Evolutionary conservation across 2,113 vertebrate species (phyloP).

Genomic region (Danionella cerebrum): DNA sequence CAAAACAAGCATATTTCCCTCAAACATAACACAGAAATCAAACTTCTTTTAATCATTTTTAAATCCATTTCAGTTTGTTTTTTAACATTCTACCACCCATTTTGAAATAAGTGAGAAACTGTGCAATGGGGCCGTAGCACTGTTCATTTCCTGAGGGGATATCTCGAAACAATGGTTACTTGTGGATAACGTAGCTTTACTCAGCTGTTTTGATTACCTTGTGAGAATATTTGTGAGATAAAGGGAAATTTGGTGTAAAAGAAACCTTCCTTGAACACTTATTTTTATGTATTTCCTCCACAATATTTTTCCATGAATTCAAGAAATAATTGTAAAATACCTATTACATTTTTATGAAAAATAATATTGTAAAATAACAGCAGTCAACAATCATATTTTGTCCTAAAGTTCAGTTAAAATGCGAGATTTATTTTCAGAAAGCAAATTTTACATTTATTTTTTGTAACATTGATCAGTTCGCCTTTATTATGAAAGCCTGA

Average conservation of each 20-base stretch:
- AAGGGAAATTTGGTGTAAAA: slow-evolving; percentile 42
- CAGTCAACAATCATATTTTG: neutral
- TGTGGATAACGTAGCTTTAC: slow-evolving; percentile 50
- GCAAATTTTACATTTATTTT: neutral
- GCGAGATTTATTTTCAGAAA: neutral
- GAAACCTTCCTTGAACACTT: no score
- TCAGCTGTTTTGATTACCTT: slow-evolving; percentile 48
- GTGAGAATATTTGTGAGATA: slow-evolving; percentile 29
- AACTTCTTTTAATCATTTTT: neutral
- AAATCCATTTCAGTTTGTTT: neutral
- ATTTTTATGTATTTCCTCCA: slow-evolving; percentile 5
- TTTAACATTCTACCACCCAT: slow-evolving; percentile 25
- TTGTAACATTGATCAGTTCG: neutral
- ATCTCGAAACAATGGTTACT: slow-evolving; percentile 50
- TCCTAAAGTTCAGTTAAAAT: neutral
- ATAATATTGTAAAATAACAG: no score
- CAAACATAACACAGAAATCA: slow-evolving; percentile 34
- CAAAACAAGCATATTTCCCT: slow-evolving; percentile 40
- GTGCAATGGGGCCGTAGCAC: slow-evolving; percentile 44
- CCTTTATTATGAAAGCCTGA: neutral
- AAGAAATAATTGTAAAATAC: neutral
- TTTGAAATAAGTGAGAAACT: slow-evolving; percentile 36
- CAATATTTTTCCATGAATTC: slow-evolving; percentile 13
- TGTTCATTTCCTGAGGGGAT: slow-evolving; percentile 48
- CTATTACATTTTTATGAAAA: neutral